These are phyloP conservation scores for Masnerella sp. DNA, from an alignment of 2,888 invertebrate species.

Conservation along the genomic window DNA sequence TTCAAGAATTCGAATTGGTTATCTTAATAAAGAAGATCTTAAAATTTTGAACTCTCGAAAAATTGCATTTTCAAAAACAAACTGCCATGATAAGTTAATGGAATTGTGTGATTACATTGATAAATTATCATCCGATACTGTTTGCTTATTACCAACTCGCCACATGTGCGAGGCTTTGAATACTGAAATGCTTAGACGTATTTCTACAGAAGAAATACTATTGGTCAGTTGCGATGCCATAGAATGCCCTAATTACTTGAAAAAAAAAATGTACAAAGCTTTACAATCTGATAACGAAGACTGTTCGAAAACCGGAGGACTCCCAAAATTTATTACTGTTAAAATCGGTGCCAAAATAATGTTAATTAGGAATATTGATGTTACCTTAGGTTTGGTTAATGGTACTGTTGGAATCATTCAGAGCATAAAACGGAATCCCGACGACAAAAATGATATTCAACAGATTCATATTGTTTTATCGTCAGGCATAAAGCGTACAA, in stretches of 20 bases:
- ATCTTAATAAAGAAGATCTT: no score
- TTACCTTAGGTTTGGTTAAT: neutral
- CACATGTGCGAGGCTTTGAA: neutral
- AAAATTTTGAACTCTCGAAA: neutral
- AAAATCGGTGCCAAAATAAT: conserved; percentile 2
- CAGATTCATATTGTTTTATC: neutral
- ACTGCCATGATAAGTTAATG: neutral
- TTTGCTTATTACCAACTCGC: neutral
- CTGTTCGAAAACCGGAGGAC: neutral
- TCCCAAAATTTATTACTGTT: neutral
- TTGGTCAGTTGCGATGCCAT: neutral
- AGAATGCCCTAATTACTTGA: neutral
- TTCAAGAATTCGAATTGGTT: no score
- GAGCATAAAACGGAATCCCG: neutral
- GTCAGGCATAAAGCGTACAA: neutral
- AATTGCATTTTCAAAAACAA: neutral
- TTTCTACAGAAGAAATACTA: neutral
- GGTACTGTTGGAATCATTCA: neutral
- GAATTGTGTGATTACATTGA: neutral
- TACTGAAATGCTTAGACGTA: neutral
- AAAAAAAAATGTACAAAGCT: neutral
- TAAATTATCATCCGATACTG: neutral
- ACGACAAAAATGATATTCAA: conserved; percentile 4
- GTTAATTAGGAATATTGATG: conserved; percentile 3
- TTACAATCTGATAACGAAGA: neutral